A percentile compares a stretch with the other conserved stretches of the same genome.
Conservation (phyloP, 2,888 invertebrate genomes). For the Nebria salina region DNA sequence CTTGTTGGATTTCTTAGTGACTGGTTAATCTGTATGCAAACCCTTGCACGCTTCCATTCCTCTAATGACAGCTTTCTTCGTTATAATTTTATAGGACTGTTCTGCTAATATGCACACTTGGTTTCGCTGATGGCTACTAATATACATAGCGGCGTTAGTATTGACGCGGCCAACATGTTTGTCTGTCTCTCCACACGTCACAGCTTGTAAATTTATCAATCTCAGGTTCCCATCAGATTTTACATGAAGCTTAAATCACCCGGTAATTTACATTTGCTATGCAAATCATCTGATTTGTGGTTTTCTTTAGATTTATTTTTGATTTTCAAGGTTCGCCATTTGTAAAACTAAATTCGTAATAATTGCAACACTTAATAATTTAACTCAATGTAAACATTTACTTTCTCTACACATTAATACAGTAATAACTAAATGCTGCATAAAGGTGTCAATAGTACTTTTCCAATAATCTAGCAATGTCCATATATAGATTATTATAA, state of each 20-base stretch:
- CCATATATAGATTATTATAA: too few species aligned
- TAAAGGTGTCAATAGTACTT: too few species aligned
- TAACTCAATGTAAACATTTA: too few species aligned
- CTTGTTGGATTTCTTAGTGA: neutral
- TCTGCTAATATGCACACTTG: conserved; percentile 29
- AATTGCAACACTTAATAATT: too few species aligned
- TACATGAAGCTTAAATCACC: neutral
- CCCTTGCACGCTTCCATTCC: conserved; percentile 17
- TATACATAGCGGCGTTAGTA: conserved; percentile 7
- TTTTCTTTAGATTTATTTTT: neutral
- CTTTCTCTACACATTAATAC: too few species aligned
- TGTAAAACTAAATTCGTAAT: neutral
- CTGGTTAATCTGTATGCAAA: conserved; percentile 28
- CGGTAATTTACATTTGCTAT: neutral
- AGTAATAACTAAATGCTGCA: too few species aligned
- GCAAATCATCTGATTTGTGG: neutral
- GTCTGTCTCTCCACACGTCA: neutral
- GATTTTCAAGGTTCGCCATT: neutral
- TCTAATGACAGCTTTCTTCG: conserved; percentile 33
- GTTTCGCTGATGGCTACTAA: conserved; percentile 17
- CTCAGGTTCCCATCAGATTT: neutral
- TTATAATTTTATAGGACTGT: conserved; percentile 37
- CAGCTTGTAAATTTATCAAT: conserved; percentile 1
- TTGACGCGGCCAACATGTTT: neutral
- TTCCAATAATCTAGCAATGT: too few species aligned